Conservation (phyloP, 2,888 invertebrate species). For the Gnatocerus cornutus region DNA sequence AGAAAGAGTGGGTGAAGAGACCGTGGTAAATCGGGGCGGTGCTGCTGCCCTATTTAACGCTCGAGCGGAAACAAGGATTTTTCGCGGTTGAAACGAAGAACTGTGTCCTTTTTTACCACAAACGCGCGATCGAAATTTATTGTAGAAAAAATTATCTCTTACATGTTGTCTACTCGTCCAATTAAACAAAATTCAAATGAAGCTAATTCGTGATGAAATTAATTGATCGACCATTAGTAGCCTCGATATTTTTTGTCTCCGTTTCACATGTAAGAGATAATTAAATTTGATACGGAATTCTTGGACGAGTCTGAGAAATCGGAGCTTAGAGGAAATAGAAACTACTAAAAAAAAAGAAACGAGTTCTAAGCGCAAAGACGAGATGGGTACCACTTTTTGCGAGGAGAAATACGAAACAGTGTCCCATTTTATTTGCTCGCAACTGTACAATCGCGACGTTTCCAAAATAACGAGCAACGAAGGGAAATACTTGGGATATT, state of each 20-base stretch:
- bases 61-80: not conserved
- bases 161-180: not conserved
- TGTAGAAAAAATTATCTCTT: not conserved
- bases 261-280: conserved; percentile 9
- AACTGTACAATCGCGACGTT: too few species aligned
- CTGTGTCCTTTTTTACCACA: not conserved
- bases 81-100: not conserved
- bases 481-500: too few species aligned
- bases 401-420: too few species aligned
- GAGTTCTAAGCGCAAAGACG: not conserved
- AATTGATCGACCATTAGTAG: conserved; percentile 6
- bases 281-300: conserved; percentile 9
- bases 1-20: conserved; percentile 14
- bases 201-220: conserved; percentile 10
- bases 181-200: conserved; percentile 6
- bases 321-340: conserved; percentile 1
- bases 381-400: not conserved
- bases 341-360: not conserved
- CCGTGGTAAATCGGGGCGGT: conserved; percentile 14
- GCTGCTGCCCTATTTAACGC: conserved; percentile 21
- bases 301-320: not conserved
- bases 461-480: too few species aligned
- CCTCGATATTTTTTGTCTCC: not conserved
- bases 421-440: too few species aligned
- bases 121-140: too few species aligned